Conservation (phyloP, 2,797 vertebrate genomes). For the Tenualosa thibaudeaui region DNA sequence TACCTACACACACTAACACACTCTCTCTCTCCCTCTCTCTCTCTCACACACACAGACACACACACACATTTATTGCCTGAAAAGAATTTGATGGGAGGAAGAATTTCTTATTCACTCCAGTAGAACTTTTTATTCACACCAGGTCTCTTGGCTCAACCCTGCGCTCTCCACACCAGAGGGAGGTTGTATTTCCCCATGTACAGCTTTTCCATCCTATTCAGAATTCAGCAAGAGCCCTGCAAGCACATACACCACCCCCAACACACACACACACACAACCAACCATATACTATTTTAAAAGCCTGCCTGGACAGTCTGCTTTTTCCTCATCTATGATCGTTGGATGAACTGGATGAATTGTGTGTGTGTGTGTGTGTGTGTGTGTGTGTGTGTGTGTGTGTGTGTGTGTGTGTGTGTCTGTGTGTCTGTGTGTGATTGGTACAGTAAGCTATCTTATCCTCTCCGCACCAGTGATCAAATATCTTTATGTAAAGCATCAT, state of each 20-base stretch:
- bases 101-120: constrained; percentile 4
- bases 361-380: not conserved
- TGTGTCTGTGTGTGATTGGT: not conserved
- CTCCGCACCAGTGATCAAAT: not conserved
- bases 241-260: not conserved
- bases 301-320: not conserved
- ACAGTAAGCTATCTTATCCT: not conserved
- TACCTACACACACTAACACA: not conserved
- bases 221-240: not conserved
- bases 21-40: too few relatives aligned
- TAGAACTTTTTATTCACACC: not conserved
- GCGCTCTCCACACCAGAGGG: constrained; percentile 15
- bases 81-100: not conserved
- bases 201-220: not conserved
- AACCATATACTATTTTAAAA: not conserved
- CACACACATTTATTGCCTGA: not conserved
- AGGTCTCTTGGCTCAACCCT: not conserved
- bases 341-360: not conserved
- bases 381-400: not conserved
- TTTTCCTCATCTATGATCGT: not conserved
- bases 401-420: too few relatives aligned
- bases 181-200: constrained; percentile 9
- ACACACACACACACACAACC: not conserved
- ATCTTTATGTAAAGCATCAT: not conserved
- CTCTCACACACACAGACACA: not conserved